Evolutionary conservation across 1,140 invertebrate genomes (phyloP), one percentile per base, ranked within the genome.

Genomic region (Tetramorium alpestre): DNA sequence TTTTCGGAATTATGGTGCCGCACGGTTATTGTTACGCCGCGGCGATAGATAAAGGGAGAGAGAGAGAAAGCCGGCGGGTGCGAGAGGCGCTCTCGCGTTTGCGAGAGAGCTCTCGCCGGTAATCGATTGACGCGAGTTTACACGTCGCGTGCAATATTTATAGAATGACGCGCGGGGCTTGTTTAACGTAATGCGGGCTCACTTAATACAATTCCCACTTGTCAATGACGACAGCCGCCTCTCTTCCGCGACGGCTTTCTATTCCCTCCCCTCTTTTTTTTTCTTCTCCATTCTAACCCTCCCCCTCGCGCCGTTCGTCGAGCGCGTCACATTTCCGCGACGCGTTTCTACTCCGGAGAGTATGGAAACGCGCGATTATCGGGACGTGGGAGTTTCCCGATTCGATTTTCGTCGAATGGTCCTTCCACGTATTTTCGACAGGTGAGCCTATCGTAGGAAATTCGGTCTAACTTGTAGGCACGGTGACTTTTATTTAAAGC

Each of bases 71-170:
- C 33, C 54, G 5, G 22, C 58, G 41, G n/a, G 47, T 41, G 33
- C 33, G 78, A 78, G 64, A 44, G 25, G 64, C 64, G 22, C 16
- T 47, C 25, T 33, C 22, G 77, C 62, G n/a, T 64, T 69, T 54
- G 77, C 64, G n/a, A 80, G 78, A 62, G 33, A 54, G 22, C 28
- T 44, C 64, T 47, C 8, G 16, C 8, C 60, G 67, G 67, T 38
- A 82, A 82, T 82, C 80, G 80, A 82, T 82, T 82, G 80, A 72
- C 54, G 80, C 51, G 80, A 73, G 80, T 82, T 82, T 82, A 82
- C 69, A 82, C 80, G 54, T 47, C 54, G 80, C 70, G 25, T 82
- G 67, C 41, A 82, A 82, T 82, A 82, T 82, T 82, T 82, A 82
- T 82, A 82, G 80, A 56, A 82, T 58, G 67, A 58, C 65, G 67